phyloP scores from a whole-genome alignment of 2,797 vertebrate genomes.

The Toxotes lorentzi region DNA sequence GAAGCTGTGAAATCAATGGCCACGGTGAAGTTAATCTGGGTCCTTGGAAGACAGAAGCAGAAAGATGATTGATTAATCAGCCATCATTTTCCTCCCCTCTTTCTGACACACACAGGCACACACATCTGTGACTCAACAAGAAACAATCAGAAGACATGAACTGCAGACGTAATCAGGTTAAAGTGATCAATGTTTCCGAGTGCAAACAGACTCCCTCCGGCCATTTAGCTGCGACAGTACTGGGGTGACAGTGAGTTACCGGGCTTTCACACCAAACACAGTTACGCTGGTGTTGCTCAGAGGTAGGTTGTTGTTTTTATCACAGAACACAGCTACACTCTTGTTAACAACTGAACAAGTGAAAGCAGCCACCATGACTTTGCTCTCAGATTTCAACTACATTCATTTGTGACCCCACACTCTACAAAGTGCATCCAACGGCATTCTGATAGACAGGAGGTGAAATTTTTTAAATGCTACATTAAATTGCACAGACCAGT shows the following conservation, averaged over 20 bases:
- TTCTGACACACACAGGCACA: constrained; percentile 7
- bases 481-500: neutral
- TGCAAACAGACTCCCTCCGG: constrained; percentile 21
- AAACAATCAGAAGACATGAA: constrained; percentile 39
- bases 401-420: neutral
- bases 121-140: neutral
- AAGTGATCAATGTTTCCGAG: constrained; percentile 36
- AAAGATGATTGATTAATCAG: constrained; percentile 49
- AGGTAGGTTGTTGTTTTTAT: constrained; percentile 12
- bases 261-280: constrained; percentile 13
- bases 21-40: constrained; percentile 99
- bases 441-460: neutral
- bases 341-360: neutral
- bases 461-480: neutral
- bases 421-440: neutral
- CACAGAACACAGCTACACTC: neutral
- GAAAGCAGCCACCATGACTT: neutral
- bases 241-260: constrained; percentile 1
- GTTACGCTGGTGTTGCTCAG: neutral
- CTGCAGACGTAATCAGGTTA: constrained; percentile 30
- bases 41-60: constrained; percentile 87
- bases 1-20: constrained; percentile 99
- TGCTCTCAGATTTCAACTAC: neutral
- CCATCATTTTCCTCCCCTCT: constrained; percentile 4
- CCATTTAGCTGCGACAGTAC: constrained; percentile 24